Base-by-base conservation (phyloP, 2,888 invertebrate species). In the Resseliella maxima region DNA sequence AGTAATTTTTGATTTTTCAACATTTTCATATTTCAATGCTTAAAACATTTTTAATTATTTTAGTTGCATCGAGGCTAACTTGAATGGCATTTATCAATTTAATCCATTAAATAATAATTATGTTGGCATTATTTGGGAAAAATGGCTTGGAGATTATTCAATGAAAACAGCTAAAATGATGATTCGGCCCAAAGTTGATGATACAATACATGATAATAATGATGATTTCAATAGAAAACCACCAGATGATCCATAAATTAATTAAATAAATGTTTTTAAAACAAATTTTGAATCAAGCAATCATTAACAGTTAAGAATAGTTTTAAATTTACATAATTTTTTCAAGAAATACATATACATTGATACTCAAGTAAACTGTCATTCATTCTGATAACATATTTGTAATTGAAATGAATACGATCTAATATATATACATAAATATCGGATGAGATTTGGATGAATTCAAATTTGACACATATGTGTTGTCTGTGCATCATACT, bases 51-150 rank as follows among this genome's bases (percentile, higher is more conserved):
- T 27, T 38, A 86, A 87, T 87, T 54, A 86, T 89, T 90, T n/a
- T 88, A 92, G 93, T 87, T 93, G 93, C 87, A 92, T 92, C 87
- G 93, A 93, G 89, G 91, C 92, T 18, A 93, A 93, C 89, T 89
- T 93, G 87, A 93, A 93, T 89, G 93, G 93, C 2, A 89, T 92
- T 41, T 93, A 92, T 89, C 91, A 90, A 88, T 87, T 89, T 21
- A 89, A 89, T 50, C 92, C 92, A 0, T 88, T 89, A 3, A 90
- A 90, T 21, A 92, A 92, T 88, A 91, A 92, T 87, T 93, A 91
- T 88, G 90, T 91, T 85, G 93, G 93, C 50, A 92, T 93, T 85
- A 92, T 93, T 88, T 93, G 93, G 93, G 92, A 93, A 88, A 91
- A 92, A 87, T 93, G 93, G 93, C 90, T 91, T 86, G 93, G 92